Conservation (phyloP, 2,888 invertebrate genomes). For the Glaucopsyche alexis region DNA sequence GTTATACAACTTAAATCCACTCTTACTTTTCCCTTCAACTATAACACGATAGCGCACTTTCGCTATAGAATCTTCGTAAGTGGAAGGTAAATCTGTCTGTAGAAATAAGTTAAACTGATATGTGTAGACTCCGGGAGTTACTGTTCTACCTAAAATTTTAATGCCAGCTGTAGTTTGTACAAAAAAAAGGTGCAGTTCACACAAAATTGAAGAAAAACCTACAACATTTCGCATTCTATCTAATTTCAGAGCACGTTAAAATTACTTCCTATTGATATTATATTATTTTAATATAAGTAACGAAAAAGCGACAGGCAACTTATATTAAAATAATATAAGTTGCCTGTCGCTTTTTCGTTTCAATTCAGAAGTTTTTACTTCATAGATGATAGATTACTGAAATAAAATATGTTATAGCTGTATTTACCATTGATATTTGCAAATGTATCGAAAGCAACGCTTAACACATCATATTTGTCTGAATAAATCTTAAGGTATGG, state of each 20-base stretch:
- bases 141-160: conserved; percentile 46
- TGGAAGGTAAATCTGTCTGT: conserved; percentile 61
- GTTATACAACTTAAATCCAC: conserved; percentile 47
- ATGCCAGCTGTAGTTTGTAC: neutral
- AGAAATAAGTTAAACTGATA: conserved; percentile 64
- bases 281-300: too few species aligned
- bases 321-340: too few species aligned
- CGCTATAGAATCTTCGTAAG: conserved; percentile 61
- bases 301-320: too few species aligned
- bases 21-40: conserved; percentile 54
- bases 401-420: too few species aligned
- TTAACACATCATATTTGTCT: conserved; percentile 56
- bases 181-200: neutral
- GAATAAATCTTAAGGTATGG: conserved; percentile 67
- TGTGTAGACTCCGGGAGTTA: conserved; percentile 54
- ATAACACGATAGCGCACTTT: conserved; percentile 59
- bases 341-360: too few species aligned
- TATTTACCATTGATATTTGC: conserved; percentile 46
- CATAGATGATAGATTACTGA: too few species aligned
- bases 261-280: too few species aligned
- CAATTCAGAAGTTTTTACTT: too few species aligned
- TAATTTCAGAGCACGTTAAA: too few species aligned
- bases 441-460: conserved; percentile 54
- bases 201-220: neutral
- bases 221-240: too few species aligned